Evolutionary conservation across 2,888 invertebrate species (phyloP), one percentile per base, ranked within the genome.

Genomic region (Escarpia spicata): DNA sequence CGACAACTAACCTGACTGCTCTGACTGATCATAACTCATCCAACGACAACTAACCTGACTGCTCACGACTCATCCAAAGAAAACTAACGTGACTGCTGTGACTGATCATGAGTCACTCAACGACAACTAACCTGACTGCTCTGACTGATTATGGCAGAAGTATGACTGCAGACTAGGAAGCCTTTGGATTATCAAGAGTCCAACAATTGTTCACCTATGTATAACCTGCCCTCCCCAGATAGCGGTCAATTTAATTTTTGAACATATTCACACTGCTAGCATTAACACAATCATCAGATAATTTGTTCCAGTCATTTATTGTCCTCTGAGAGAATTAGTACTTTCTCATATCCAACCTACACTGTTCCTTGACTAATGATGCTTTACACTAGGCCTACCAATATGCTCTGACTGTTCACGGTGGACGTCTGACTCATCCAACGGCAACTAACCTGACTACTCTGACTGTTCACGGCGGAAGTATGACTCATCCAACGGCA

Each of bases 401-500:
- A 37, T 37, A 37, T 37, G 37, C 37, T 37, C 37, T 1, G 37
- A 37, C 37, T 37, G 37, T 37, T 37, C 37, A 37, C 37, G 37
- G 37, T 37, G 37, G 37, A 37, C 37, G 37, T 37, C 0, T 37
- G 37, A 37, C 37, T 37, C 37, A 37, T 37, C 37, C 37, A 37
- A 37, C 37, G 37, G 37, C 37, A 37, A 37, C 37, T 37, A 37
- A 37, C 37, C 37, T 37, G 37, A 37, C 37, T 37, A 1, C 37
- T 37, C 37, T 96, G 96, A 92, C 96, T 96, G 94, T 96, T 96
- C 92, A 96, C 95, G 95, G 95, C 94, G 91, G 94, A 93, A 91
- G 94, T 93, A 37, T 37, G 37, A 37, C 37, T 37, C 37, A 37
- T 37, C 37, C 37, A 37, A 37, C 37, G 1, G 37, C 37, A 37